These are phyloP conservation scores for Mya arenaria DNA, from an alignment of 1,140 invertebrate genomes.

Conservation along the genomic window DNA sequence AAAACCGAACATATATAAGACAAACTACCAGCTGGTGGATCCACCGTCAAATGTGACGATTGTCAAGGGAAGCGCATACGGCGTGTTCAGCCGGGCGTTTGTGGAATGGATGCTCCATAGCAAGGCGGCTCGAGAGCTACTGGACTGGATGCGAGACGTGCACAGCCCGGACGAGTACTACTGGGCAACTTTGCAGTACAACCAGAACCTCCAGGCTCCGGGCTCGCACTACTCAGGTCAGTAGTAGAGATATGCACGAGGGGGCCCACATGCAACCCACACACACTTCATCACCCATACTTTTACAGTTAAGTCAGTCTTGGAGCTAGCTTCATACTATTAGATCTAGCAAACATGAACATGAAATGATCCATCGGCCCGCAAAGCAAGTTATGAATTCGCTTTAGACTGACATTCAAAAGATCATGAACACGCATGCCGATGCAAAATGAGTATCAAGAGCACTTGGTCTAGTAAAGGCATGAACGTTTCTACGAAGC, in stretches of 20 bases:
- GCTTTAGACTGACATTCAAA: no score
- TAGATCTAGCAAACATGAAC: no score
- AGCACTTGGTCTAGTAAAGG: no score
- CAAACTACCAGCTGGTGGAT: constrained; percentile 52
- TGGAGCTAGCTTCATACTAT: no score
- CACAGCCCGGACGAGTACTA: constrained; percentile 76
- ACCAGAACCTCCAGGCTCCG: constrained; percentile 61
- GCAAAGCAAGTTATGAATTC: no score
- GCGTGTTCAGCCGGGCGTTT: constrained; percentile 71
- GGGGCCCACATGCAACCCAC: no score
- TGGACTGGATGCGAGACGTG: constrained; percentile 69
- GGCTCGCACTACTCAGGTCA: constrained; percentile 68
- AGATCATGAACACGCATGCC: no score
- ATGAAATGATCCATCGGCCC: no score
- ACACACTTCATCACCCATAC: no score
- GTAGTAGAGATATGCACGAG: constrained; percentile 64
- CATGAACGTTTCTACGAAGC: no score
- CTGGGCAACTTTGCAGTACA: constrained; percentile 75
- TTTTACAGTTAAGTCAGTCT: no score
- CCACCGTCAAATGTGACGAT: constrained; percentile 69
- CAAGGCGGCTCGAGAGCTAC: constrained; percentile 58
- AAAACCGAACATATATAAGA: constrained; percentile 29
- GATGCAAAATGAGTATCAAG: no score
- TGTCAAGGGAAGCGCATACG: constrained; percentile 75
- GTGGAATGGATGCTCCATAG: constrained; percentile 68